Evolutionary conservation across 2,113 vertebrate species (phyloP).

Genomic region (Nanorana parkeri): DNA sequence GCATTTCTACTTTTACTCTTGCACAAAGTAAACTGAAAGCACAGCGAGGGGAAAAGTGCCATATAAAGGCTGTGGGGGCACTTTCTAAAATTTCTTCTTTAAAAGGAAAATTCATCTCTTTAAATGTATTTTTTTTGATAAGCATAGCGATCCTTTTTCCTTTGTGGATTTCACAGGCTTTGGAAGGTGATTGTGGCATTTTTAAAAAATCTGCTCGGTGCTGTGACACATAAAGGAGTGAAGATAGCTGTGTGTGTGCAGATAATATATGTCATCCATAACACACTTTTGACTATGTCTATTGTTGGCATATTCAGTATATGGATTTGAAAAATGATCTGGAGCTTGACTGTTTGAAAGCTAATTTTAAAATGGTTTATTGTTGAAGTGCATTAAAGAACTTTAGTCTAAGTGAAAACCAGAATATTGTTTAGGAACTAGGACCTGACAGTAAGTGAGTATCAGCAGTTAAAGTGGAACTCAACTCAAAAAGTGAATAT

Average conservation of each 20-base stretch:
- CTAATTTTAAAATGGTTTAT: too few species aligned
- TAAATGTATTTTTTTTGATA: constrained; percentile 8
- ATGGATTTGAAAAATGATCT: too few species aligned
- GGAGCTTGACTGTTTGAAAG: too few species aligned
- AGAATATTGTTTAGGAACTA: too few species aligned
- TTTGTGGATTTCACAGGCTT: neutral
- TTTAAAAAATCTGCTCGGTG: neutral
- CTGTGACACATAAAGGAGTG: neutral
- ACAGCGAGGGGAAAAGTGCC: constrained; percentile 30
- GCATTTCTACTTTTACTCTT: constrained; percentile 38
- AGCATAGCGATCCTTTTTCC: neutral
- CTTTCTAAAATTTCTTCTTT: constrained; percentile 12
- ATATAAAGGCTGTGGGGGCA: neutral
- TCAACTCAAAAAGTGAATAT: too few species aligned
- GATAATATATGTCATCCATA: neutral
- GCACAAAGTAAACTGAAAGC: constrained; percentile 49
- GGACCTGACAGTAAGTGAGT: too few species aligned
- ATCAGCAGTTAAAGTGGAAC: too few species aligned
- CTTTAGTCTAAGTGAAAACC: too few species aligned
- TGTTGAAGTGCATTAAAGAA: too few species aligned
- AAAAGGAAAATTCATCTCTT: constrained; percentile 5
- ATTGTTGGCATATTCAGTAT: too few species aligned
- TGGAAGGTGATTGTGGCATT: neutral
- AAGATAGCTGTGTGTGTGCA: neutral
- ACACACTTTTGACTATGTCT: neutral